These are phyloP conservation scores for Gnathonemus longibarbis DNA, from an alignment of 2,113 vertebrate species.

Conservation along the genomic window DNA sequence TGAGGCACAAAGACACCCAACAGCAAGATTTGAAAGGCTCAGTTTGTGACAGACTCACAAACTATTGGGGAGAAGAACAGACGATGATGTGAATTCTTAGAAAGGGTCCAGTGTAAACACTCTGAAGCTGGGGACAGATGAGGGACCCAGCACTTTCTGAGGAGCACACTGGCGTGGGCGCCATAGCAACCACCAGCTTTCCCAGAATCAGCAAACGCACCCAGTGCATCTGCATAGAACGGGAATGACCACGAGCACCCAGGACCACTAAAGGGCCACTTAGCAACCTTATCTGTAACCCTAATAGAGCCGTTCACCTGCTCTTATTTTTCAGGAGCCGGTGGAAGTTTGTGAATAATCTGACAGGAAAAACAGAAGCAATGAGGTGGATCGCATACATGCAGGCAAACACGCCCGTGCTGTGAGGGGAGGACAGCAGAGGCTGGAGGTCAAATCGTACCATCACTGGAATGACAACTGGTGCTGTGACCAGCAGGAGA, in stretches of 20 bases:
- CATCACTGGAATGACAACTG: background rate
- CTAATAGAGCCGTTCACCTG: background rate
- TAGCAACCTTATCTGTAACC: constrained; percentile 2
- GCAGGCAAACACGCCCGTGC: background rate
- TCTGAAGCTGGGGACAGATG: constrained; percentile 56
- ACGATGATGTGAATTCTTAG: background rate
- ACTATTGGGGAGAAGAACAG: background rate
- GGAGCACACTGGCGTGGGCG: constrained; percentile 70
- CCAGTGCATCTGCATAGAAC: constrained; percentile 84
- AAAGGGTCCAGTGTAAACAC: background rate
- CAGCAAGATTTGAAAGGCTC: background rate
- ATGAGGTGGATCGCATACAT: background rate
- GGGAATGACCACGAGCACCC: constrained; percentile 85
- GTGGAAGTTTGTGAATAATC: background rate
- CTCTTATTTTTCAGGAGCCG: background rate
- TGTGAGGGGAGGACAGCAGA: background rate
- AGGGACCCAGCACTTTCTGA: constrained; percentile 86
- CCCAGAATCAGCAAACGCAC: constrained; percentile 79
- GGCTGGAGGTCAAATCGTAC: background rate
- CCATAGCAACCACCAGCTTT: constrained; percentile 85
- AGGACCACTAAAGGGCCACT: background rate
- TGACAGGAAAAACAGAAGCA: background rate
- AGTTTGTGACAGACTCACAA: background rate
- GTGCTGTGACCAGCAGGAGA: background rate
- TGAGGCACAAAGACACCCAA: background rate